A percentile compares a stretch with the other conserved stretches of the same genome.
Evolutionary conservation across 2,797 vertebrate species (phyloP).

Genomic region (Onychomys leucogaster): DNA sequence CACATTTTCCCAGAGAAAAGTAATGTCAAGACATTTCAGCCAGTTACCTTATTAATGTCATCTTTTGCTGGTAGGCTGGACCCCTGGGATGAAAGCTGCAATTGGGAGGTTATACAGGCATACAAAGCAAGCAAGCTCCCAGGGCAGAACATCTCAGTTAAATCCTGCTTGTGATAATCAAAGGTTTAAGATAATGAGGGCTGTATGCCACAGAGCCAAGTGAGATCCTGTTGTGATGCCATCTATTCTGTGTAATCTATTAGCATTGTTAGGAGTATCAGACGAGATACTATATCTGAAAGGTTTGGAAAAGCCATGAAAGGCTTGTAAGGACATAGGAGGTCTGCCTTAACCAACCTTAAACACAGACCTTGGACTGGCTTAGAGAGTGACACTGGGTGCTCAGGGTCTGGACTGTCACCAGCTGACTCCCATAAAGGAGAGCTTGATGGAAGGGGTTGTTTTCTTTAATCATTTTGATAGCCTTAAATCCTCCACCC

Average conservation of each 20-base stretch:
- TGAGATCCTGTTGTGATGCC: conserved; percentile 62
- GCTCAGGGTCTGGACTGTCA: not conserved
- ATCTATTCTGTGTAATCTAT: conserved; percentile 65
- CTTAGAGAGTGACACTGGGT: not conserved
- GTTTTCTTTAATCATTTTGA: conserved; percentile 15
- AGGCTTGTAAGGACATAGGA: conserved; percentile 9
- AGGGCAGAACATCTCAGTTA: not conserved
- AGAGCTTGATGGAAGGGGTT: not conserved
- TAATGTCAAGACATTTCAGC: conserved; percentile 25
- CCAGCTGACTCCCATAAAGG: not conserved
- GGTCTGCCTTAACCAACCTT: conserved; percentile 17
- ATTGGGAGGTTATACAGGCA: not conserved
- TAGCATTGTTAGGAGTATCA: conserved; percentile 50
- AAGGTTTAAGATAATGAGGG: not conserved
- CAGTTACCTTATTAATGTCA: not conserved
- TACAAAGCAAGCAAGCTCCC: not conserved
- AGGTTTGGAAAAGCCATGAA: conserved; percentile 18
- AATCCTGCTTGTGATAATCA: conserved; percentile 18
- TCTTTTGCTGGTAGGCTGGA: not conserved
- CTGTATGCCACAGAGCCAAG: conserved; percentile 50
- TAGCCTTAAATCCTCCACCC: not conserved
- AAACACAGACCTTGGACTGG: not conserved
- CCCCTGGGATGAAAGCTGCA: not conserved
- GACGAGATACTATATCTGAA: conserved; percentile 47
- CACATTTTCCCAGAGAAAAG: conserved; percentile 41